Base-by-base conservation (phyloP, 1,140 invertebrate species). In the Hyphantria cunea region DNA sequence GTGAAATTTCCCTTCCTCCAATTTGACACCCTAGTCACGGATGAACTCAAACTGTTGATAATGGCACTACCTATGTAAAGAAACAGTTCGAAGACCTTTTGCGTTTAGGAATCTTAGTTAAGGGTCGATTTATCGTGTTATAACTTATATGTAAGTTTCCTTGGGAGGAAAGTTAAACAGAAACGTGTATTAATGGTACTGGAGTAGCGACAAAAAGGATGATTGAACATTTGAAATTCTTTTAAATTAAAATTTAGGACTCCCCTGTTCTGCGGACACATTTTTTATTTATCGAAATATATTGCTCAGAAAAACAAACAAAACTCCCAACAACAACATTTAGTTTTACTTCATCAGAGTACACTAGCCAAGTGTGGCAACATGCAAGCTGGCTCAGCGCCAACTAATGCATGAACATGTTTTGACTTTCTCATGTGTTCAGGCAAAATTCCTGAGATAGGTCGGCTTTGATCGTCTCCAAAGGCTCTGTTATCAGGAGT, bases 341-440 rank as follows among this genome's bases (percentile, higher is more conserved):
- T 13, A 44, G 41, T 44, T 3, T 58, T 58, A 58, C 55, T 58
- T 58, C 47, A 58, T 58, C 55, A 58, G 45, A 39, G 34, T 49
- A 31, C 48, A 39, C 33, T 58, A 17, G 12, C 34, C 13, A 45
- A 48, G 45, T 58, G 42, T 45, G 45, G 32, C 45, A 58, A 55
- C 44, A 58, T 58, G 45, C 55, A 58, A 49, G 55, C 45, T 58
- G 55, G 55, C 55, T 25, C 45, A 31, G 34, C 33, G 55, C 55
- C 55, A 58, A 58, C 32, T 58, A 58, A 58, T 58, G 55, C 45
- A 58, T 41, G 55, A 58, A 58, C 55, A 58, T 58, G 55, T 58
- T 58, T 58, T 48, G 47, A 58, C 55, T 58, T 48, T 58, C 55
- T 31, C 44, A 45, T 58, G 55, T 58, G 55, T 58, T 58, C 34